phyloP scores from a whole-genome alignment of 2,113 vertebrate genomes.

The Mola mola region DNA sequence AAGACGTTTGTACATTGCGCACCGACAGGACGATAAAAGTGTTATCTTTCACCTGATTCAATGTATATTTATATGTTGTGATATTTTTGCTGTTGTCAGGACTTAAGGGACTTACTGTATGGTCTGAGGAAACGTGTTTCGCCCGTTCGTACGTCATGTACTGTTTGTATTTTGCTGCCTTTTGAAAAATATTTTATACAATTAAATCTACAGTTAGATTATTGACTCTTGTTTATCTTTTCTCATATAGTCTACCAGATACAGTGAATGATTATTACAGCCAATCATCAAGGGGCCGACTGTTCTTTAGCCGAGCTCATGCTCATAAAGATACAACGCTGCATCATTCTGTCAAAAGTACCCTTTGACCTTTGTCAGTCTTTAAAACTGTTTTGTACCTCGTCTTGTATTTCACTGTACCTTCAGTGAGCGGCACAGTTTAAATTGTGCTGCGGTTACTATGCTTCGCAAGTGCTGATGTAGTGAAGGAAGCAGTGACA shows the following conservation, averaged over 20 bases:
- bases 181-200: constrained; percentile 31
- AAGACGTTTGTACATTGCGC: constrained; percentile 41
- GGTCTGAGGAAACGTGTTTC: constrained; percentile 33
- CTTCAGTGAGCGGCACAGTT: constrained; percentile 11
- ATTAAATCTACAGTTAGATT: constrained; percentile 39
- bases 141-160: constrained; percentile 39
- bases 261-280: background rate
- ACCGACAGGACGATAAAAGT: constrained; percentile 40
- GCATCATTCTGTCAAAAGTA: constrained; percentile 6
- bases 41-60: constrained; percentile 36
- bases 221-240: constrained; percentile 1
- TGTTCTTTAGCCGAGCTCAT: too few relatives aligned
- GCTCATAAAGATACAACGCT: background rate
- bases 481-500: constrained; percentile 64
- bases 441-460: constrained; percentile 43
- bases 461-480: constrained; percentile 44
- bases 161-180: constrained; percentile 36
- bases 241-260: background rate
- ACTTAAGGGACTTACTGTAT: constrained; percentile 40
- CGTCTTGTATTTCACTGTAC: constrained; percentile 50
- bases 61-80: constrained; percentile 55
- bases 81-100: constrained; percentile 35
- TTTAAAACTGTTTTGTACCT: constrained; percentile 46
- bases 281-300: constrained; percentile 9
- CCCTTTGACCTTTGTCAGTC: constrained; percentile 42